Conservation (phyloP, 2,113 vertebrate genomes). For the Sylvia atricapilla region DNA sequence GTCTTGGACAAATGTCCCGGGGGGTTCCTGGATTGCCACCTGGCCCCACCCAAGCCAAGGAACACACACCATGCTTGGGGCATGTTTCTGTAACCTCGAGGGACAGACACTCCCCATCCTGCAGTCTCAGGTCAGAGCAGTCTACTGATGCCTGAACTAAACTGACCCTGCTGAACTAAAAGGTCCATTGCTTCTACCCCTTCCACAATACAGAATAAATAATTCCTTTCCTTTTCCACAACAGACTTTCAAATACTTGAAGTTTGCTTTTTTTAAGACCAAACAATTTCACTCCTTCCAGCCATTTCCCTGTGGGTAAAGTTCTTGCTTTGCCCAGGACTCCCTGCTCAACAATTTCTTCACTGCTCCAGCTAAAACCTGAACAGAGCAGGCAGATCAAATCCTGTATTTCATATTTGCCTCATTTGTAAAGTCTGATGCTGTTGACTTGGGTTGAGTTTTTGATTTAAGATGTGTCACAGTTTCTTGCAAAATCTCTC, state of each 20-base stretch:
- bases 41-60: not conserved
- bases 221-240: not conserved
- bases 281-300: not conserved
- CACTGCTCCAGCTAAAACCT: not conserved
- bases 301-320: not conserved
- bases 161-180: not conserved
- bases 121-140: not conserved
- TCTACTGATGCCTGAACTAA: not conserved
- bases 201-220: not conserved
- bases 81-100: not conserved
- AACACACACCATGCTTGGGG: not conserved
- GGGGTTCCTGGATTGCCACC: not conserved
- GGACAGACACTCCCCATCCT: not conserved
- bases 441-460: not conserved
- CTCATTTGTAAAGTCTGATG: not conserved
- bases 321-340: not conserved
- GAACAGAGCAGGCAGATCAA: not conserved
- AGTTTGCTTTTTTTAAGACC: not conserved
- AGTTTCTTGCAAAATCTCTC: not conserved
- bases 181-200: not conserved
- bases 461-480: conserved; percentile 1
- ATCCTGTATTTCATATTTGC: not conserved
- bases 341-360: not conserved
- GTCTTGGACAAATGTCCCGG: not conserved
- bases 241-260: not conserved